Evolutionary conservation across 2,113 vertebrate species (phyloP).

Genomic region (Grallaria varia): DNA sequence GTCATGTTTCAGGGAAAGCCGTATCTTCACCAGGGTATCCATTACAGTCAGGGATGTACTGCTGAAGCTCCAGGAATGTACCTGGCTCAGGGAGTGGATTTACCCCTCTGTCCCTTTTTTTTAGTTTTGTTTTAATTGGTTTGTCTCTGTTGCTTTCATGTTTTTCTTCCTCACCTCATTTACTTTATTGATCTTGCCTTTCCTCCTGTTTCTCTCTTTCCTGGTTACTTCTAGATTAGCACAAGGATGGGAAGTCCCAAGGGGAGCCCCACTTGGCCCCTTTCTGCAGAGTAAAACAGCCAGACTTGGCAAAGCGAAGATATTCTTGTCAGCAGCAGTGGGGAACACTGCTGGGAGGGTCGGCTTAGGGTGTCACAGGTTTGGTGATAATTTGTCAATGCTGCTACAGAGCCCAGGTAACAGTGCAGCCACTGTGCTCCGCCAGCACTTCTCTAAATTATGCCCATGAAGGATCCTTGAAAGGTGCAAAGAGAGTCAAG

Average conservation of each 20-base stretch:
- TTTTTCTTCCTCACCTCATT: background rate
- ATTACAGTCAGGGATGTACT: background rate
- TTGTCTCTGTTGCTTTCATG: background rate
- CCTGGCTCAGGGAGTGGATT: background rate
- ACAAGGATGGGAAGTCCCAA: background rate
- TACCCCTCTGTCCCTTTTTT: background rate
- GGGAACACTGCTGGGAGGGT: background rate
- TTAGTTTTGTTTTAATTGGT: background rate
- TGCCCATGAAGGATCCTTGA: accelerated
- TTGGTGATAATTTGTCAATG: background rate
- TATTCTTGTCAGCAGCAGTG: background rate
- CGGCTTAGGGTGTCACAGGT: background rate
- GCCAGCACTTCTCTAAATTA: background rate
- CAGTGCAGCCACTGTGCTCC: background rate
- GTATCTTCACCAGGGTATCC: background rate
- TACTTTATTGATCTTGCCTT: background rate
- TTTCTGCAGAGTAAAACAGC: background rate
- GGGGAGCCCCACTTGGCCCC: background rate
- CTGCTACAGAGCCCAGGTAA: background rate
- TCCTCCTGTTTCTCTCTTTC: background rate
- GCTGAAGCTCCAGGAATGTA: background rate
- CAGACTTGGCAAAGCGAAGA: background rate
- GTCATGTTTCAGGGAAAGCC: background rate
- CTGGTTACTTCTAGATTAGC: background rate
- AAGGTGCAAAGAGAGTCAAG: background rate